These are phyloP conservation scores for Dendrolimus pini DNA, from an alignment of 2,888 invertebrate species.

Conservation along the genomic window DNA sequence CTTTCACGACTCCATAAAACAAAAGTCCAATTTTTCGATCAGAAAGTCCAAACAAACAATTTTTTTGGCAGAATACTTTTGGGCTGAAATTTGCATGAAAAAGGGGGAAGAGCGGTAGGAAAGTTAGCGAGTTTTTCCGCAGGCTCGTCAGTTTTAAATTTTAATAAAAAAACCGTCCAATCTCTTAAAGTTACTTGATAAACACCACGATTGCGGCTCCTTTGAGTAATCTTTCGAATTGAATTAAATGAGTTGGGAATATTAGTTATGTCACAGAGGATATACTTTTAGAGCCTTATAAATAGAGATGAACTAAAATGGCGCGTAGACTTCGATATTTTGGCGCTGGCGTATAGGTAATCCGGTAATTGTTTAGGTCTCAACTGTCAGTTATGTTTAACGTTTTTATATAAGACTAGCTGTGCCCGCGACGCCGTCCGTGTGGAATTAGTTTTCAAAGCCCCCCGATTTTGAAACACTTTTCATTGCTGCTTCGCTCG, in stretches of 20 bases:
- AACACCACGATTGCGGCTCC: neutral
- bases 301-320: no score
- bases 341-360: no score
- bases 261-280: neutral
- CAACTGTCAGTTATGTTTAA: no score
- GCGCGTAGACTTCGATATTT: no score
- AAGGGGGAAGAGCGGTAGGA: neutral
- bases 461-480: no score
- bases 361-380: no score
- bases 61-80: neutral
- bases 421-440: no score
- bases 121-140: neutral
- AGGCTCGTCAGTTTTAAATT: neutral
- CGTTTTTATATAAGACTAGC: no score
- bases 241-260: neutral
- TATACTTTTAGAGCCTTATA: neutral
- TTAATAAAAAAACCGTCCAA: neutral
- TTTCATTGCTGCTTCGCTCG: no score
- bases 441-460: no score
- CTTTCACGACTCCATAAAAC: no score
- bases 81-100: neutral
- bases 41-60: neutral
- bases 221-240: neutral
- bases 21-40: neutral
- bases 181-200: neutral